Base-by-base conservation (phyloP, 1,140 invertebrate genomes). In the Pinna nobilis region DNA sequence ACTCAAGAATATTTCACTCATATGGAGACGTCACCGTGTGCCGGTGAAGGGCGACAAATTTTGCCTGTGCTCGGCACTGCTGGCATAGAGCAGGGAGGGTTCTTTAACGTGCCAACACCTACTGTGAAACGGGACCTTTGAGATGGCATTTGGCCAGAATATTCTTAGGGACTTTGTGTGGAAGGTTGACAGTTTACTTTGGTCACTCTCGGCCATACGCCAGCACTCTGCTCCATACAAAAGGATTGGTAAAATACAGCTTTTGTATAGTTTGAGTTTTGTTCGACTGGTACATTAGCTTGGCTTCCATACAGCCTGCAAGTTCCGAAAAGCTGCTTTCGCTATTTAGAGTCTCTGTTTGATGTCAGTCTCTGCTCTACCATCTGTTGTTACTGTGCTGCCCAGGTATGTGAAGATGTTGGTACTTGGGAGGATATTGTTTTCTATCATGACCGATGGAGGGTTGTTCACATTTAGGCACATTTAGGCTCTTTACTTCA, bases 171-270 rank as follows among this genome's bases (percentile, higher is more conserved):
- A 68, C 7, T 9, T 37, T n/a, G 64, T 74, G 50, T 69, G 65
- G 65, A 69, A 74, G 18, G 18, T 55, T 13, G 33, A 33, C 15
- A 74, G 35, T 55, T 35, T 63, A 28, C n/a, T 63, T 18, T 64
- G 32, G 37, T 68, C 50, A 32, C 23, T 74, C 35, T 64, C 49
- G 6, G 50, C 47, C 15, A 64, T 69, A 49, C 72, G 67, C 64
- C 41, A 74, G 32, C 64, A 68, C 35, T 74, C 64, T 11, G 72
- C 39, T 50, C 64, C 41, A 51, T 68, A 74, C 18, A 64, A 32
- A 20, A 70, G 41, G 15, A 60, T 37, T 28, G 55, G 51, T 32
- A 60, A 13, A 39, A 51, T 49, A 60, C 61, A 61, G 65, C 55
- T 68, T 41, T 68, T 67, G 37, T 68, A 68, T 13, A 74, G 0